These are phyloP conservation scores for Arremon brunneinucha DNA, from an alignment of 2,797 vertebrate species.

Conservation along the genomic window DNA sequence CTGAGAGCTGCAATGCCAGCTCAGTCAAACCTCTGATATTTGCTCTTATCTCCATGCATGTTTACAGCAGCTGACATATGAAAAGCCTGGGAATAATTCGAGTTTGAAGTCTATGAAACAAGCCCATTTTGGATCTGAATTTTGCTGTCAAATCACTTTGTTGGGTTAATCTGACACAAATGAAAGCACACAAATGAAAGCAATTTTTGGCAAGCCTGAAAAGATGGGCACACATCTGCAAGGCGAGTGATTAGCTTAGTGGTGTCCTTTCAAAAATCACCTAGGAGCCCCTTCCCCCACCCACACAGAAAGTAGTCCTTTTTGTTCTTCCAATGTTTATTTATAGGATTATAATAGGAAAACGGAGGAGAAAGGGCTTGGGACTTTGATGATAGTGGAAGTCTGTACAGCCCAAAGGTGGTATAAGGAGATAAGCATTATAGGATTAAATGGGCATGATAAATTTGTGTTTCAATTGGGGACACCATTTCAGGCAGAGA, in stretches of 20 bases:
- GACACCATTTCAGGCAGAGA: conserved; percentile 14
- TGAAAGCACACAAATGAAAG: conserved; percentile 10
- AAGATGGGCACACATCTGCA: conserved; percentile 1
- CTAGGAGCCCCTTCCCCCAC: not conserved
- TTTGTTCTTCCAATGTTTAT: conserved; percentile 59
- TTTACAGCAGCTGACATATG: conserved; percentile 31
- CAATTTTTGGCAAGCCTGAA: not conserved
- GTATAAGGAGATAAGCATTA: conserved; percentile 50
- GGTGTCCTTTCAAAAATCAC: conserved; percentile 7
- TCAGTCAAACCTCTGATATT: conserved; percentile 20
- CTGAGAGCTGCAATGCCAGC: not conserved
- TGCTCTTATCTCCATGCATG: not conserved
- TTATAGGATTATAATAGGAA: conserved; percentile 42
- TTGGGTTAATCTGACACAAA: conserved; percentile 38
- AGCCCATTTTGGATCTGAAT: conserved; percentile 25
- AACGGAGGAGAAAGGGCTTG: conserved; percentile 7
- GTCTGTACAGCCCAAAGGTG: conserved; percentile 29
- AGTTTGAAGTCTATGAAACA: conserved; percentile 6
- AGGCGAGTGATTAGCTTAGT: conserved; percentile 5
- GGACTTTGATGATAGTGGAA: conserved; percentile 57
- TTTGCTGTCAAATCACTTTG: conserved; percentile 6
- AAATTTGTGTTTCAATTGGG: conserved; percentile 12
- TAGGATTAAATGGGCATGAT: conserved; percentile 38
- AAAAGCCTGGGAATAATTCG: conserved; percentile 42
- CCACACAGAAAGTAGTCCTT: not conserved